phyloP scores from a whole-genome alignment of 2,113 vertebrate genomes.

The Anser cygnoides region DNA sequence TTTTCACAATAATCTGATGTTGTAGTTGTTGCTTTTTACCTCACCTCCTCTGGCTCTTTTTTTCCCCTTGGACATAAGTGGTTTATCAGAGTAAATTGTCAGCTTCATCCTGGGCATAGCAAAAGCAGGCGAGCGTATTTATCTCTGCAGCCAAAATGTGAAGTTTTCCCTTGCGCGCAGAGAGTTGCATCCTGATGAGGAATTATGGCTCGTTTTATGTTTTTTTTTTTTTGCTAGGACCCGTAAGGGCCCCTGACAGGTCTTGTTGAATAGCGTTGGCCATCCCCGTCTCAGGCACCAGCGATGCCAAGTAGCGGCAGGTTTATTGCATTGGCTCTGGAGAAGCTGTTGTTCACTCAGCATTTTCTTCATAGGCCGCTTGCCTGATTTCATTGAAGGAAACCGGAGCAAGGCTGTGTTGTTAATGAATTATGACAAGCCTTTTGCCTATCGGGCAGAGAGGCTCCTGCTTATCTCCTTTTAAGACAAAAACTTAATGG shows the following conservation, averaged over 20 bases:
- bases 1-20: not conserved
- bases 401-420: constrained; percentile 74
- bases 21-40: not conserved
- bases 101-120: not conserved
- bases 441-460: constrained; percentile 73
- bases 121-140: not conserved
- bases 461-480: constrained; percentile 75
- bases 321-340: constrained; percentile 43
- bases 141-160: not conserved
- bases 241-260: constrained; percentile 9
- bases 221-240: not conserved
- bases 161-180: not conserved
- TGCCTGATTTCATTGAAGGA: constrained; percentile 71
- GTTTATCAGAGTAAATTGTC: not conserved
- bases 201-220: not conserved
- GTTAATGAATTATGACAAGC: constrained; percentile 82
- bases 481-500: constrained; percentile 80
- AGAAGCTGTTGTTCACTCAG: constrained; percentile 69
- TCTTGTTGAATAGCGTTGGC: not conserved
- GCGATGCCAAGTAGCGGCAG: constrained; percentile 27
- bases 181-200: not conserved
- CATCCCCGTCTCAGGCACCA: not conserved
- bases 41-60: not conserved
- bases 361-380: constrained; percentile 48
- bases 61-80: not conserved